Conservation (phyloP, 2,113 vertebrate genomes). For the Panurus biarmicus region DNA sequence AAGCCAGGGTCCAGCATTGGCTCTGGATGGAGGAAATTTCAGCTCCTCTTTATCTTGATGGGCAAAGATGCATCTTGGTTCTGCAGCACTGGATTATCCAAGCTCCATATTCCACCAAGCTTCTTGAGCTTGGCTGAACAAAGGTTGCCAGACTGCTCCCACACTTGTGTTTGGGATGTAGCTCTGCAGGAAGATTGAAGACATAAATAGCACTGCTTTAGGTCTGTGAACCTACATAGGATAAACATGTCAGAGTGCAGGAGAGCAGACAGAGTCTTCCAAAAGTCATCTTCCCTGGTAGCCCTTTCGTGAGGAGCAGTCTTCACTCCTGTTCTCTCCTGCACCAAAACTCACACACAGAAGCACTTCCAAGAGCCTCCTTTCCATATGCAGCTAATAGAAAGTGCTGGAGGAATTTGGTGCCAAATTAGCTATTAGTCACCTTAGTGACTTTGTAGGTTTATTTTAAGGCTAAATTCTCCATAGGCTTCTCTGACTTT, state of each 20-base stretch:
- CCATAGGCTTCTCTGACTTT: not conserved
- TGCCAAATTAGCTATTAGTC: not conserved
- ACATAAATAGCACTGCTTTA: not conserved
- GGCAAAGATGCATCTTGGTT: not conserved
- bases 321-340: not conserved
- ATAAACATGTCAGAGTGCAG: not conserved
- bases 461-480: not conserved
- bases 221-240: not conserved
- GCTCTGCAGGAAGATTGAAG: not conserved
- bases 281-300: not conserved
- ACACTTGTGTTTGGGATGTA: rapidly evolving
- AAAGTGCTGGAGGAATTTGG: not conserved
- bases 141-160: not conserved
- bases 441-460: not conserved
- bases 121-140: not conserved
- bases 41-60: not conserved
- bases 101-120: not conserved
- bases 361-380: not conserved
- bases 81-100: rapidly evolving
- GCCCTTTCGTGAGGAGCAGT: not conserved
- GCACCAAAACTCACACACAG: not conserved
- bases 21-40: not conserved
- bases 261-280: not conserved
- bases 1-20: not conserved
- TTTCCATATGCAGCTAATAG: not conserved